phyloP scores from a whole-genome alignment of 2,113 vertebrate species.

The Sphyrna mokarran region DNA sequence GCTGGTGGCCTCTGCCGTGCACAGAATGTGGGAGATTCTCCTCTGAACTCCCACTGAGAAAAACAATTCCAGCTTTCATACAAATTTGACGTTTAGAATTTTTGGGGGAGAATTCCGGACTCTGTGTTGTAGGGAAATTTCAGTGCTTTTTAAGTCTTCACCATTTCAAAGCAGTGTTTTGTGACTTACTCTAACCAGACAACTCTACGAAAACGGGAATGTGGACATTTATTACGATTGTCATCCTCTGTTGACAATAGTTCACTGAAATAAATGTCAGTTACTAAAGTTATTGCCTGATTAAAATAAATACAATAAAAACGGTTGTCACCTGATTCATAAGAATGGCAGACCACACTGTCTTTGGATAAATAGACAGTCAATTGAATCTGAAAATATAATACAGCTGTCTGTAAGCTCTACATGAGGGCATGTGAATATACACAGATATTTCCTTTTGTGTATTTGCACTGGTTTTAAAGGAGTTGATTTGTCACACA shows the following conservation, averaged over 20 bases:
- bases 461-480: slow-evolving; percentile 16
- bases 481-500: not conserved
- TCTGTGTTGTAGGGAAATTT: not conserved
- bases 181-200: not conserved
- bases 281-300: not conserved
- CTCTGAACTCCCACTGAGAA: no score
- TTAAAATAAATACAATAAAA: slow-evolving; percentile 13
- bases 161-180: not conserved
- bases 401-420: not conserved
- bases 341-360: not conserved
- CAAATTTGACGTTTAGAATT: no score
- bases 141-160: not conserved
- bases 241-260: not conserved
- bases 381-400: not conserved
- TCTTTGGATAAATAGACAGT: not conserved
- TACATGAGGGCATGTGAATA: not conserved
- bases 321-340: not conserved
- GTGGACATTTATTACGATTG: not conserved
- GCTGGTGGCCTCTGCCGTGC: no score
- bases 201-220: not conserved
- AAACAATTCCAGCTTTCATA: no score
- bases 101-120: no score
- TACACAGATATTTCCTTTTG: slow-evolving; percentile 15
- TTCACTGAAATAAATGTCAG: not conserved
- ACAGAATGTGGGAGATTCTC: no score